Evolutionary conservation across 1,140 invertebrate genomes (phyloP).

Genomic region (Alviniconcha marisindica): DNA sequence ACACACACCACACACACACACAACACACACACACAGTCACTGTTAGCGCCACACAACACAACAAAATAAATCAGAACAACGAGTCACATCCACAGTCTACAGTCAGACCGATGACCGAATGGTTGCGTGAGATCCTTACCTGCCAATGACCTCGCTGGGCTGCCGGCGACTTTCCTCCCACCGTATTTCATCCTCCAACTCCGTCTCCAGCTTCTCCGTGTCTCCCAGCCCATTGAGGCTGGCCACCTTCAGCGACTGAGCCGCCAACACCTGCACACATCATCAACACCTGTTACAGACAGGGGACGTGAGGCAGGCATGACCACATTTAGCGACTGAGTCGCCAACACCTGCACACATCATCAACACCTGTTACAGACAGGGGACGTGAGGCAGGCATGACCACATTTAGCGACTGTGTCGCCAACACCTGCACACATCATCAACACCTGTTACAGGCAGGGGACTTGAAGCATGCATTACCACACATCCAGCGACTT

Average conservation of each 20-base stretch:
- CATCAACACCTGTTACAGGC: background rate
- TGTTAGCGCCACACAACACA: background rate
- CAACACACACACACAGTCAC: conserved; percentile 11
- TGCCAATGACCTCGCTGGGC: conserved; percentile 50
- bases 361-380: background rate
- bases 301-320: background rate
- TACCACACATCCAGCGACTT: too few species aligned
- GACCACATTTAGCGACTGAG: background rate
- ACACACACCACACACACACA: conserved; percentile 25
- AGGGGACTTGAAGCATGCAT: background rate
- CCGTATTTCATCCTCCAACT: conserved; percentile 56
- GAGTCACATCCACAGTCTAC: background rate
- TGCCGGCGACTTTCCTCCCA: conserved; percentile 44
- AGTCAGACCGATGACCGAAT: too few species aligned
- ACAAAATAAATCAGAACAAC: background rate
- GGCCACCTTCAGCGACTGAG: conserved; percentile 59
- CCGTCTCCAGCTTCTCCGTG: conserved; percentile 54
- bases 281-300: background rate
- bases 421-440: conserved; percentile 51
- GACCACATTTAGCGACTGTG: background rate
- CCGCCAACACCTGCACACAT: conserved; percentile 55
- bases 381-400: background rate
- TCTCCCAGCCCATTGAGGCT: conserved; percentile 56
- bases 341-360: background rate
- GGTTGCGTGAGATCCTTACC: too few species aligned